Evolutionary conservation across 2,113 vertebrate genomes (phyloP), one percentile per base, ranked within the genome.

Genomic region (Panthera leo): DNA sequence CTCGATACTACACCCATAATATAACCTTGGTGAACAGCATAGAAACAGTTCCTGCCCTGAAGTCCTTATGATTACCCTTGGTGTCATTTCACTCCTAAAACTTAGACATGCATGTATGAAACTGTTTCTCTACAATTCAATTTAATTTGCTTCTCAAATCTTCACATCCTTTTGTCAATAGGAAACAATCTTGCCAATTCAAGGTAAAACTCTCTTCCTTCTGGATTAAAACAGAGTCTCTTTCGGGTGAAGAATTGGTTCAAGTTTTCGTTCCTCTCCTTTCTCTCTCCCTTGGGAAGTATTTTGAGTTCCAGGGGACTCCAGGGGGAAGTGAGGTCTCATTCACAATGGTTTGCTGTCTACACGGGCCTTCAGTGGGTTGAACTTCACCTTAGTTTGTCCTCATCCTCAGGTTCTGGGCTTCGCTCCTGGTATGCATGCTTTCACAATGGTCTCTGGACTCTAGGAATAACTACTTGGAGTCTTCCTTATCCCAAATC

Each of bases 281-380:
- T 68, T 71, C 9, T 6, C 10, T 29, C 34, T 82, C 45, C 12
- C 85, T 42, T 27, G 14, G 31, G 25, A 31, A 31, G 2, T 51
- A 70, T 68, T 78, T 85, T 68, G 89, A 76, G 12, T 73, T 65
- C 76, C 29, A 14, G 55, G 25, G 11, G 1, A 7, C 23, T 79
- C 18, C 8, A 3, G 16, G 11, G 7, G 11, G 18, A 85, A 58
- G 29, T 4, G 19, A 11, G 8, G 9, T 63, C 9, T 75, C 45
- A 31, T 10, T 73, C 34, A 18, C 16, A 21, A 0, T 0, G 9
- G 13, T 55, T 13, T 27, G 0, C 27, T 36, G 15, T 86, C 39
- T 39, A 70, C 25, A 65, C 75, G 31, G 23, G 21, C 48, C 36
- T 65, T 78, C 18, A n/a, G 7, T 27, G 53, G 19, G 18, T 51